Evolutionary conservation across 2,113 vertebrate genomes (phyloP).

Genomic region (Acanthochromis polyacanthus): DNA sequence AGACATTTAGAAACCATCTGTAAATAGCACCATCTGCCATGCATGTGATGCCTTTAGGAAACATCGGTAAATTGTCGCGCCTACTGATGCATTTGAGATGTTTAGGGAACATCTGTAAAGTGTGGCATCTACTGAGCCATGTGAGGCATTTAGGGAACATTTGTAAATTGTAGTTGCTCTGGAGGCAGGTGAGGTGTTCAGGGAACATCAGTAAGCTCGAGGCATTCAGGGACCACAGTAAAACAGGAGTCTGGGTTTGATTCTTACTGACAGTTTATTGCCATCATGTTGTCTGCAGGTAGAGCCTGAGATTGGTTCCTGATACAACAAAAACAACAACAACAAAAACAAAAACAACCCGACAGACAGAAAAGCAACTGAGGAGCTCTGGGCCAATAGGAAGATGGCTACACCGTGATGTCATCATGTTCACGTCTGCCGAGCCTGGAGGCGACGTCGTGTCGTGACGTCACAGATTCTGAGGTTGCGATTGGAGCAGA

Average conservation of each 20-base stretch:
- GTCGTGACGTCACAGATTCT: conserved; percentile 29
- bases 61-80: too few species aligned
- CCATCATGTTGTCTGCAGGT: conserved; percentile 64
- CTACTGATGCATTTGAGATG: too few species aligned
- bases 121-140: too few species aligned
- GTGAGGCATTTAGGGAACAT: too few species aligned
- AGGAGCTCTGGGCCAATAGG: conserved; percentile 42
- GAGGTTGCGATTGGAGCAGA: conserved; percentile 25
- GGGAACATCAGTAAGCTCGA: too few species aligned
- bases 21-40: too few species aligned
- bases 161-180: too few species aligned
- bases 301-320: conserved; percentile 70
- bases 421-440: conserved; percentile 18
- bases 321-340: conserved; percentile 61
- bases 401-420: conserved; percentile 38
- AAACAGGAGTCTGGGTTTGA: background rate
- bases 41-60: too few species aligned
- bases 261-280: conserved; percentile 67
- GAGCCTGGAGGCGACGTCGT: background rate
- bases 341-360: conserved; percentile 45
- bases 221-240: background rate
- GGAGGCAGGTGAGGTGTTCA: too few species aligned
- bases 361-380: conserved; percentile 5
- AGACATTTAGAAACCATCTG: too few species aligned
- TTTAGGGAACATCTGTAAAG: too few species aligned